Percentiles rank a stretch among this genome's conserved stretches.
phyloP scores from a whole-genome alignment of 1,140 invertebrate species.

The Aplysia californica region DNA sequence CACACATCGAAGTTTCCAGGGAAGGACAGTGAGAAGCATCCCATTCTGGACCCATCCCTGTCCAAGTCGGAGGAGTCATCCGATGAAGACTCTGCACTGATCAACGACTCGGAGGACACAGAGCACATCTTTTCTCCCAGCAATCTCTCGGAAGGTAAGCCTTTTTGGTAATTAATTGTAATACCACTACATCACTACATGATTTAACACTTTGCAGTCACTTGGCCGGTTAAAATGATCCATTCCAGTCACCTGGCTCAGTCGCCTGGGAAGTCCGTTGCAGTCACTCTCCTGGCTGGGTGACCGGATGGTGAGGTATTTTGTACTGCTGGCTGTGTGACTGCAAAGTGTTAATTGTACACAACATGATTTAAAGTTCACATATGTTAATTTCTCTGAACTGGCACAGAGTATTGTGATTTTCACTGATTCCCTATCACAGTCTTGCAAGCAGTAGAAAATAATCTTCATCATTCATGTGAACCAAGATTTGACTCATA shows the following conservation, averaged over 20 bases:
- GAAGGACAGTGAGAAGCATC: background rate
- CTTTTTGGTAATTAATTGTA: background rate
- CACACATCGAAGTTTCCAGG: background rate
- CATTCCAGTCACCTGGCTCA: background rate
- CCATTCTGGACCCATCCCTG: background rate
- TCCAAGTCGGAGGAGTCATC: constrained; percentile 11
- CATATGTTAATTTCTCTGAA: no score
- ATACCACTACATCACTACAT: background rate
- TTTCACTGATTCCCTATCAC: no score
- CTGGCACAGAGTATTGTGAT: no score
- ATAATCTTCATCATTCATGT: no score
- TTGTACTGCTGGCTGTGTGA: background rate
- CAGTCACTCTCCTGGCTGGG: background rate
- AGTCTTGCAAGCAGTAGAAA: no score
- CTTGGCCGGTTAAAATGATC: background rate
- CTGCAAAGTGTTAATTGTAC: no score
- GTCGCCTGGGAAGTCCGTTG: background rate
- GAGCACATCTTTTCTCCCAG: constrained; percentile 11
- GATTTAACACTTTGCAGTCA: no score
- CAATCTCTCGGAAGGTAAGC: constrained; percentile 19
- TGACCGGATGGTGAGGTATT: background rate
- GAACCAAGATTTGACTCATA: no score
- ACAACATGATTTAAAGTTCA: background rate
- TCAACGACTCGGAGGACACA: constrained; percentile 4
- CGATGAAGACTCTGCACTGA: constrained; percentile 14